A percentile compares a stretch with the other conserved stretches of the same genome.
Conservation (phyloP, 2,797 vertebrate genomes). For the Argyrosomus regius region DNA sequence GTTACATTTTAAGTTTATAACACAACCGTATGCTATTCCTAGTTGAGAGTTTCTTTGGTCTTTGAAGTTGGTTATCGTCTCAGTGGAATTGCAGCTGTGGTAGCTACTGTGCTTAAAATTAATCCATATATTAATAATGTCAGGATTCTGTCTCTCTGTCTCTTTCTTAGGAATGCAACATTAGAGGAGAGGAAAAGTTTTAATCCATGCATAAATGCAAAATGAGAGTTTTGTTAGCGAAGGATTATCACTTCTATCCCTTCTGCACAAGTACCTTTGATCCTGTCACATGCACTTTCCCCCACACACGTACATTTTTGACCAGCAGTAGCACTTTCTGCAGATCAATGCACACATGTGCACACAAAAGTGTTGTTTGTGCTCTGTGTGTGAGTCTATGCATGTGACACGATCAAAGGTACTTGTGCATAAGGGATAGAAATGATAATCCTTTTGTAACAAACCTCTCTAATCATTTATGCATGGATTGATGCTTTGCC, state of each 20-base stretch:
- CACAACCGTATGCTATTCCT: constrained; percentile 32
- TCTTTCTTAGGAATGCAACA: constrained; percentile 49
- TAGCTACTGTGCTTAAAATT: constrained; percentile 62
- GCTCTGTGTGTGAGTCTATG: neutral
- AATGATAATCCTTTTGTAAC: constrained; percentile 62
- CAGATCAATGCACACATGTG: constrained; percentile 26
- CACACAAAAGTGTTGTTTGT: neutral
- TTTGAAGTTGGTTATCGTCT: constrained; percentile 73
- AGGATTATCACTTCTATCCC: constrained; percentile 63
- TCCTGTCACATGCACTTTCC: constrained; percentile 19
- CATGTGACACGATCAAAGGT: constrained; percentile 52
- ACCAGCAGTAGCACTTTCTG: constrained; percentile 13
- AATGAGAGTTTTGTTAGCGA: constrained; percentile 66
- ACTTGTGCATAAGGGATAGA: constrained; percentile 43
- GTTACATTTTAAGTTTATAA: constrained; percentile 46
- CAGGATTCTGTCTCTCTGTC: constrained; percentile 56
- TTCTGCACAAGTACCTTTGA: constrained; percentile 63
- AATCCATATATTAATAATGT: constrained; percentile 76
- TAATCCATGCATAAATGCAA: constrained; percentile 66
- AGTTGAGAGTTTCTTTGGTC: constrained; percentile 43
- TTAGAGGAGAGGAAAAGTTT: constrained; percentile 60
- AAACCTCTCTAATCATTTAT: constrained; percentile 70
- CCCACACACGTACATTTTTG: constrained; percentile 21
- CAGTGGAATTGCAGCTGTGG: constrained; percentile 51
- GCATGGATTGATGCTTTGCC: constrained; percentile 56